These are phyloP conservation scores for Zaprionus gabonicus DNA, from an alignment of 1,140 invertebrate species.

Conservation along the genomic window DNA sequence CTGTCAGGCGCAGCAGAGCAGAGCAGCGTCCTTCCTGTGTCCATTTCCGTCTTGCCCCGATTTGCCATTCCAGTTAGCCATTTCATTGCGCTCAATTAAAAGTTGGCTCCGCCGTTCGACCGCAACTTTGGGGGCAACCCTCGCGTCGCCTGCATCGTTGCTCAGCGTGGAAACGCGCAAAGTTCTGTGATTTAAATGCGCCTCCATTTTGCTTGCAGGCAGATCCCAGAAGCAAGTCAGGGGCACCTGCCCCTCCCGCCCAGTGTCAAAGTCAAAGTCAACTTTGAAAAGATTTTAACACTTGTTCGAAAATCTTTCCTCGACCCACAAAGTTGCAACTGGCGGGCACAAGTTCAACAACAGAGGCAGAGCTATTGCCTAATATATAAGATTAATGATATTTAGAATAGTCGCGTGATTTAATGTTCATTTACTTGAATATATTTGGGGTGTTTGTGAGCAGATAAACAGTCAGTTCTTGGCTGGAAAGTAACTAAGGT, in stretches of 20 bases:
- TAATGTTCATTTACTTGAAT: background rate
- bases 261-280: conserved; percentile 36
- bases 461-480: background rate
- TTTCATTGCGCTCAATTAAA: conserved; percentile 76
- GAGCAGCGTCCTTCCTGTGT: background rate
- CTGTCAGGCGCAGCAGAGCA: conserved; percentile 40
- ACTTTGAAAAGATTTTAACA: conserved; percentile 38
- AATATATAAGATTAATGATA: conserved; percentile 3
- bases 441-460: background rate
- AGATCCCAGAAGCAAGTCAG: too few relatives aligned
- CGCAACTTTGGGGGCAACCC: conserved; percentile 38
- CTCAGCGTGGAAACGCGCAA: conserved; percentile 55
- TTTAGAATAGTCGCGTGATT: background rate
- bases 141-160: conserved; percentile 3
- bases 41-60: conserved; percentile 9
- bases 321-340: background rate
- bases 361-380: conserved; percentile 1
- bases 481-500: too few relatives aligned
- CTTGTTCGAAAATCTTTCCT: background rate
- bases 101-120: conserved; percentile 51
- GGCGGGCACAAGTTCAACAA: background rate
- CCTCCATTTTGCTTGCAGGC: conserved; percentile 38
- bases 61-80: conserved; percentile 42
- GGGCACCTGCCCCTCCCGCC: background rate
- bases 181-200: conserved; percentile 76